Base-by-base conservation (phyloP, 2,113 vertebrate genomes). In the Tenrec ecaudatus region DNA sequence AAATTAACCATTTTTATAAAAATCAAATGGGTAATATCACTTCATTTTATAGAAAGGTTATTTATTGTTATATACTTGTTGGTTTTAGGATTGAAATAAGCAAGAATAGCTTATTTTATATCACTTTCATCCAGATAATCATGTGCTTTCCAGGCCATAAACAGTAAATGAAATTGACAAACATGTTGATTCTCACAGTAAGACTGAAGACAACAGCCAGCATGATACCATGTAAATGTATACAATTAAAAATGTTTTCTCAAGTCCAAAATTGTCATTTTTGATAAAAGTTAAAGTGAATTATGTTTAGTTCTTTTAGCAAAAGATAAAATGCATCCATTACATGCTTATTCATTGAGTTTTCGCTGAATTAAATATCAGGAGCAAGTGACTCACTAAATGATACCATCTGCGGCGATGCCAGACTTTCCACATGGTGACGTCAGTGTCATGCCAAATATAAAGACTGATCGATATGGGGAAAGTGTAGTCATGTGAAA, bases 361-460 rank as follows among this genome's bases (percentile, higher is more conserved):
- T 91, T 93, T 88, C 31, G 86, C 82, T 93, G 94, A 94, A 93
- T 93, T 94, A 90, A 90, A 94, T 88, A 95, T 94, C 94, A 95
- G 75, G 89, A 92, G 57, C 85, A 71, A 64, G 75, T 93, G 66
- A 90, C 68, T 75, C 2, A 71, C 31, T 76, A 88, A 80, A 81
- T 25, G 75, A 68, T 40, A 25, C 94, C 90, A 95, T 96, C 86
- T 96, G 93, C 60, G 62, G 2, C 53, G 81, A 88, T 64, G 29
- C 38, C 86, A 90, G 38, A 88, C 88, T 83, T 60, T 90, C 86
- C 94, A 83, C 89, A 94, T 84, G 93, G 83, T 96, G 93, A 96
- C 83, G 95, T 71, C 58, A 88, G 14, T 96, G 90, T 96, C 95
- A 89, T 29, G 83, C 89, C 80, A 89, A 80, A 78, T 36, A 62